A percentile compares a stretch with the other conserved stretches of the same genome.
Conservation (phyloP, 2,113 vertebrate genomes). For the Anseranas semipalmata region DNA sequence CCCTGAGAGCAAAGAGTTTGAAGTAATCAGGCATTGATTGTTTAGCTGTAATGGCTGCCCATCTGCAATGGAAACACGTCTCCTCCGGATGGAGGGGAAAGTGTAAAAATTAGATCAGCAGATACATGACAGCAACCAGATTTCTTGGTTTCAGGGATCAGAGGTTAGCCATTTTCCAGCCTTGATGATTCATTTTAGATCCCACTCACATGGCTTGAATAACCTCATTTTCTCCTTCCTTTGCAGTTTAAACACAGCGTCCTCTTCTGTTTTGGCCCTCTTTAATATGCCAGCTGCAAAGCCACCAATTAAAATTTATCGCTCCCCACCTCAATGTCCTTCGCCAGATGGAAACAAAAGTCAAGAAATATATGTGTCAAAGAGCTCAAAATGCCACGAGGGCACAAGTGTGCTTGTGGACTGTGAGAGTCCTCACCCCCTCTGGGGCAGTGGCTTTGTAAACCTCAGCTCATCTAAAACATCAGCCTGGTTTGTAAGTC, state of each 20-base stretch:
- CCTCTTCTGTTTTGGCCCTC: background rate
- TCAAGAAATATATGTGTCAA: background rate
- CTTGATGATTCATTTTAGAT: constrained; percentile 44
- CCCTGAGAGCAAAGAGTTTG: constrained; percentile 22
- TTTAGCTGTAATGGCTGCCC: background rate
- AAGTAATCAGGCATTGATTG: constrained; percentile 35
- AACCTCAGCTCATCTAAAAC: background rate
- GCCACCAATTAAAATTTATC: background rate
- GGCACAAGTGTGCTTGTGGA: background rate
- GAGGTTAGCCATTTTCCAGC: constrained; percentile 45
- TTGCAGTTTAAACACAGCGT: constrained; percentile 1
- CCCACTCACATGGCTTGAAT: background rate
- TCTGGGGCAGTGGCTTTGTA: background rate
- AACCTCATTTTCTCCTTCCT: background rate
- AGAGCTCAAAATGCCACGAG: background rate
- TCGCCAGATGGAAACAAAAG: background rate
- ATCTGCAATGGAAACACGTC: background rate
- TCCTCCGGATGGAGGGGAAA: background rate
- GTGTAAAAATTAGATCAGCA: constrained; percentile 48
- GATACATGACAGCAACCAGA: background rate
- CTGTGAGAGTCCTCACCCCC: background rate
- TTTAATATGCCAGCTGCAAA: background rate
- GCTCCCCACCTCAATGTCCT: background rate
- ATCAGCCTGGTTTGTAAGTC: background rate
- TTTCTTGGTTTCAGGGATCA: constrained; percentile 24